Evolutionary conservation across 2,797 vertebrate species (phyloP).

Genomic region (Takifugu ocellatus): DNA sequence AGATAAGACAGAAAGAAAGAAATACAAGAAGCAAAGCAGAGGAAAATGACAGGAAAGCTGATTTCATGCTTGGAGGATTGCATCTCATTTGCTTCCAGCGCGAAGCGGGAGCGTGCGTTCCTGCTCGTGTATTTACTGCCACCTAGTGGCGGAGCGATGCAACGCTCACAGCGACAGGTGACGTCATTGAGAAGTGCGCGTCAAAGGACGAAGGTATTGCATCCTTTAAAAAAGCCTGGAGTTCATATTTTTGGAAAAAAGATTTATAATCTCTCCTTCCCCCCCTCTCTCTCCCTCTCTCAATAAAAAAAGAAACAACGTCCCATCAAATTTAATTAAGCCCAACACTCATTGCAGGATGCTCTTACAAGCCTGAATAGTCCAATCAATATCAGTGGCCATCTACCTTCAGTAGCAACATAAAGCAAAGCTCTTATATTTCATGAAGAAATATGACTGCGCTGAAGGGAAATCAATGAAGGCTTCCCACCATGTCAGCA

Average conservation of each 20-base stretch:
- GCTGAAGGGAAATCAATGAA: slow-evolving; percentile 43
- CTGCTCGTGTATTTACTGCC: slow-evolving; percentile 56
- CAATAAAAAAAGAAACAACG: slow-evolving; percentile 16
- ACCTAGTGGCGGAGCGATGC: slow-evolving; percentile 47
- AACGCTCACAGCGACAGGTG: slow-evolving; percentile 3
- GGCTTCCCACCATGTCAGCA: slow-evolving; percentile 19
- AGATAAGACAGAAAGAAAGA: slow-evolving; percentile 24
- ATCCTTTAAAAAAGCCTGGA: not conserved
- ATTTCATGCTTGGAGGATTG: slow-evolving; percentile 73
- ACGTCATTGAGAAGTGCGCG: not conserved
- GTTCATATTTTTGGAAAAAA: too few species aligned
- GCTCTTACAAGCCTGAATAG: slow-evolving; percentile 41
- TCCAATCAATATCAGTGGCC: slow-evolving; percentile 33
- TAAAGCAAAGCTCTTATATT: slow-evolving; percentile 10
- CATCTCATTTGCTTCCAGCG: slow-evolving; percentile 61
- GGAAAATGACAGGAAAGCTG: slow-evolving; percentile 68
- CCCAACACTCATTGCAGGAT: slow-evolving; percentile 29
- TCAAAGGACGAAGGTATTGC: slow-evolving; percentile 5
- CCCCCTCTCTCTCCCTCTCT: slow-evolving; percentile 7
- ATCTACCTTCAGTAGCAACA: slow-evolving; percentile 30
- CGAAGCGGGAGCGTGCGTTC: slow-evolving; percentile 7
- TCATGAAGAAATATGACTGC: slow-evolving; percentile 34
- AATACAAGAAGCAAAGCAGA: slow-evolving; percentile 44
- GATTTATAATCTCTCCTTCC: slow-evolving; percentile 4
- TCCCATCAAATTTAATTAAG: slow-evolving; percentile 18